Evolutionary conservation across 2,113 vertebrate genomes (phyloP), one percentile per base, ranked within the genome.

Genomic region (Cebus imitator): DNA sequence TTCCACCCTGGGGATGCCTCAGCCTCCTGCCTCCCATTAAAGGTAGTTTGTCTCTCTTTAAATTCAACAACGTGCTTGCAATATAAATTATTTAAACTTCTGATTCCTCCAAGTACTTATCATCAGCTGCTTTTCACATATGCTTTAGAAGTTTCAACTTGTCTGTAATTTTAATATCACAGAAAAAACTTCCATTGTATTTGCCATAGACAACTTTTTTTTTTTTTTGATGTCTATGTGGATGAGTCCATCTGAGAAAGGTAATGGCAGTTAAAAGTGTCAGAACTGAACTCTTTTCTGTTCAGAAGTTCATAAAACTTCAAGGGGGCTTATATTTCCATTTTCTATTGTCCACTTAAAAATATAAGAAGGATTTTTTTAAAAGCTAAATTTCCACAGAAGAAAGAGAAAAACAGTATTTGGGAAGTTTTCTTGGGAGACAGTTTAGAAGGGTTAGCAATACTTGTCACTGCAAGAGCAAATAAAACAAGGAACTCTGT

Each of bases 121-220:
- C 95, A 72, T 94, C 95, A 87, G 37, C 35, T 30, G 12, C 30
- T 93, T 93, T 93, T 91, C 80, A 97, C 92, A 93, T 95, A 58
- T 58, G 89, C 75, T 91, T 96, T 97, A 88, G 45, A 95, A 90
- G 97, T 97, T 98, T 96, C 94, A 97, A 88, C 93, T 97, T 78
- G 80, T 96, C 97, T 97, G 50, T 90, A 91, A 98, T 96, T 50
- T 96, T 98, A 94, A 96, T 92, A 97, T 88, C 90, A 92, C 76
- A 97, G 96, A 90, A 14, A 93, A 97, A 96, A 98, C 94, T 96
- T 97, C 82, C 86, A 97, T 84, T 98, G 58, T 97, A 96, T 96
- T 97, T 96, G 87, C 50, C 94, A 61, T 27, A 90, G 64, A 75
- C 89, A 35, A 40, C 73, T 8, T 45, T 48, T 48, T 48, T 48